phyloP scores from a whole-genome alignment of 2,888 invertebrate genomes.

The Hyposoter dolosus region DNA sequence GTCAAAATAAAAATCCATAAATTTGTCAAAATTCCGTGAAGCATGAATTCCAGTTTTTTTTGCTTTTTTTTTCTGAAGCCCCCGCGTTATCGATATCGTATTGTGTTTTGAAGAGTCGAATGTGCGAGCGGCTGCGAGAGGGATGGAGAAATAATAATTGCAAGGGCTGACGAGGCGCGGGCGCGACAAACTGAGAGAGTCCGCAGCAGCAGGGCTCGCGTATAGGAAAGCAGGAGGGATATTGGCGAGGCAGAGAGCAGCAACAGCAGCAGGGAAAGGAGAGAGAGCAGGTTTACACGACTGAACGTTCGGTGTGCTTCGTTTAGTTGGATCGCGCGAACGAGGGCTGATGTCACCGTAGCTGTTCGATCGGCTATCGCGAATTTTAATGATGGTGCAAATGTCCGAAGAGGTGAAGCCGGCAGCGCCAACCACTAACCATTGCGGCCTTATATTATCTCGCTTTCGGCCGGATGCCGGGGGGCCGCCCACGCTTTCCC shows the following conservation, averaged over 20 bases:
- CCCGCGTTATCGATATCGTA: background rate
- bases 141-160: background rate
- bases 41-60: too few species aligned
- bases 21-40: too few species aligned
- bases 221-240: too few species aligned
- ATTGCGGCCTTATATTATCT: conserved; percentile 82
- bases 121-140: background rate
- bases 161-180: background rate
- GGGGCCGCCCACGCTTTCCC: conserved; percentile 82
- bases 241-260: background rate
- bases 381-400: conserved; percentile 85
- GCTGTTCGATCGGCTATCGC: conserved; percentile 85
- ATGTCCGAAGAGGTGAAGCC: conserved; percentile 79
- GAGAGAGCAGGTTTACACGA: conserved; percentile 78
- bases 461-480: conserved; percentile 83
- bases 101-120: background rate
- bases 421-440: conserved; percentile 51
- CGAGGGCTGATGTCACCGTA: conserved; percentile 83
- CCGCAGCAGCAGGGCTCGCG: background rate
- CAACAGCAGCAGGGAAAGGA: conserved; percentile 9
- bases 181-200: background rate
- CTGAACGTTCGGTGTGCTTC: conserved; percentile 80
- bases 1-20: too few species aligned
- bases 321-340: conserved; percentile 83
- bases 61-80: background rate